A percentile compares a stretch with the other conserved stretches of the same genome.
Evolutionary conservation across 2,113 vertebrate genomes (phyloP).

Genomic region (Colinus virginianus): DNA sequence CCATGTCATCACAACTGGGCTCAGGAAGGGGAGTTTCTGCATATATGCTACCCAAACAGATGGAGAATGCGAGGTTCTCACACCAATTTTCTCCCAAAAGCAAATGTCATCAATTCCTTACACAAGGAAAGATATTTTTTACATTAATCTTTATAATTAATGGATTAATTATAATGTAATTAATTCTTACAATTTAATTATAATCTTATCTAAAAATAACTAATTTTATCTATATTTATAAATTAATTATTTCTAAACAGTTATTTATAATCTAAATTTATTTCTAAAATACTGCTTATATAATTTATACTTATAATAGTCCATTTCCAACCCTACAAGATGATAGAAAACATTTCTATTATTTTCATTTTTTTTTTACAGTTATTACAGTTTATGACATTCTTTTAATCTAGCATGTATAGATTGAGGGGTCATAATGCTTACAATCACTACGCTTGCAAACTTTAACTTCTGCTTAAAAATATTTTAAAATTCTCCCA

Average conservation of each 20-base stretch:
- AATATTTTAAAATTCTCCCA: neutral
- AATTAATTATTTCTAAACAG: neutral
- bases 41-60: neutral
- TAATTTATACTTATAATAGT: neutral
- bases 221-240: neutral
- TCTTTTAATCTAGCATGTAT: neutral
- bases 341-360: no score
- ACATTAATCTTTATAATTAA: neutral
- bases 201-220: neutral
- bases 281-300: neutral
- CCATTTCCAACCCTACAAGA: neutral
- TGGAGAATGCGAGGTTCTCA: accelerated
- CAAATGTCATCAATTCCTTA: neutral
- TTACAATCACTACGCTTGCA: neutral
- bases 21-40: neutral
- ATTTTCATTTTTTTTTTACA: neutral
- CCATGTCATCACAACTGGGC: accelerated
- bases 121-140: neutral
- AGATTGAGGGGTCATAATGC: neutral
- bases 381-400: neutral
- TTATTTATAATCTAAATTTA: neutral
- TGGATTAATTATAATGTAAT: neutral
- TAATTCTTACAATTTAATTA: neutral
- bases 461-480: neutral
- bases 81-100: accelerated